phyloP scores from a whole-genome alignment of 2,113 vertebrate genomes.

The Fulica atra region DNA sequence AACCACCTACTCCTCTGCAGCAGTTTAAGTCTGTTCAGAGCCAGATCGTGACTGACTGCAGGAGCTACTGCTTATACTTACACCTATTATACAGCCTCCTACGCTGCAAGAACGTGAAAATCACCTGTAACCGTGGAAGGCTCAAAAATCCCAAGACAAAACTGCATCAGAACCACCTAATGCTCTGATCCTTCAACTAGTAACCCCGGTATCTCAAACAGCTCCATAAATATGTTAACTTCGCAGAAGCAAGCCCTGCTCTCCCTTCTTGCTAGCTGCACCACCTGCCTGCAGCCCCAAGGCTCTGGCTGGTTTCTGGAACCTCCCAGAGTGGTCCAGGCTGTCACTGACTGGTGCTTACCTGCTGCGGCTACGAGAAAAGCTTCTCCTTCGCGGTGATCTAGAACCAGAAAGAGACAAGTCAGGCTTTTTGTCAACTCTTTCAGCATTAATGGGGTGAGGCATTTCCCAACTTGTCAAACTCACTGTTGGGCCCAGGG shows the following conservation, averaged over 20 bases:
- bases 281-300: accelerated
- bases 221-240: neutral
- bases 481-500: conserved; percentile 83
- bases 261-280: neutral
- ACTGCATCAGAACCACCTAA: accelerated
- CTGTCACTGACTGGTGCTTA: conserved; percentile 9
- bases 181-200: neutral
- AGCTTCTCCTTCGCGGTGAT: conserved; percentile 97
- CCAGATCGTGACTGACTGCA: neutral
- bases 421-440: conserved; percentile 68
- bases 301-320: neutral
- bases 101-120: accelerated
- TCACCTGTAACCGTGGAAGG: accelerated
- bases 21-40: neutral
- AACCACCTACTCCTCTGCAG: accelerated
- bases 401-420: conserved; percentile 81
- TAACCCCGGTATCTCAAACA: neutral
- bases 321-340: accelerated
- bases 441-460: conserved; percentile 61
- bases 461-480: conserved; percentile 85
- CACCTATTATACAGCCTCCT: too few species aligned
- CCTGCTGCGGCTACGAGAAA: conserved; percentile 98
- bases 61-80: neutral
- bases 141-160: neutral
- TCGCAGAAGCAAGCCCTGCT: neutral